Evolutionary conservation across 2,888 invertebrate genomes (phyloP).

Genomic region (Catocala sponsa): DNA sequence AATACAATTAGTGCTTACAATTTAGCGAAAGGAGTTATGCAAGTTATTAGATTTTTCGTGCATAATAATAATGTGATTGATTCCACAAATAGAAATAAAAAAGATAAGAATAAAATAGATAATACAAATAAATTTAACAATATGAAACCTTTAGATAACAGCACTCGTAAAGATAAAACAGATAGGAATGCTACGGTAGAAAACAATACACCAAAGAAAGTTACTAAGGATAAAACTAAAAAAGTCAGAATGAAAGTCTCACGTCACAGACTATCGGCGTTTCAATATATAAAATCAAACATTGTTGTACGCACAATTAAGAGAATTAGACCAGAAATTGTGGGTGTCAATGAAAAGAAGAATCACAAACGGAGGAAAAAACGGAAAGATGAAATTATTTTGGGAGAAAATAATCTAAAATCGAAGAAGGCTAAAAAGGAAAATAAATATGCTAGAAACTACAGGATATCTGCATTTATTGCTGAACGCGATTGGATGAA

Average conservation of each 20-base stretch:
- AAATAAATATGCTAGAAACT: conserved; percentile 54
- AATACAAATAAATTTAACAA: not conserved
- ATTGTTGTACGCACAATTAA: conserved; percentile 29
- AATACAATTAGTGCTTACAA: not conserved
- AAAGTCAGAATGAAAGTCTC: conserved; percentile 26
- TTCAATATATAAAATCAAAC: conserved; percentile 37
- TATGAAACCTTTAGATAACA: conserved; percentile 10
- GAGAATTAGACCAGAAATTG: conserved; percentile 24
- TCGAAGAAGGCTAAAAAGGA: conserved; percentile 39
- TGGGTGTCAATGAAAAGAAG: conserved; percentile 40
- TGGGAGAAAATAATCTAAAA: conserved; percentile 9
- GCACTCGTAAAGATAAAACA: conserved; percentile 9
- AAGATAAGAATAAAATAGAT: conserved; percentile 2
- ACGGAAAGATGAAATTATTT: conserved; percentile 15
- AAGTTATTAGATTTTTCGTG: conserved; percentile 6
- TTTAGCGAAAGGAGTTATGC: not conserved
- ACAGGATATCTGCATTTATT: conserved; percentile 60
- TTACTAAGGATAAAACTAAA: conserved; percentile 22
- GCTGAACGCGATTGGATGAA: conserved; percentile 59
- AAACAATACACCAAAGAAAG: conserved; percentile 15
- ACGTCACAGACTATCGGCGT: conserved; percentile 16
- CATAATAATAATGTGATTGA: not conserved
- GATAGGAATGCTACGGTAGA: conserved; percentile 16
- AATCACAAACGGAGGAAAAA: conserved; percentile 70
- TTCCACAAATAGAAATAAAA: conserved; percentile 5